phyloP scores from a whole-genome alignment of 2,113 vertebrate genomes.

The Spea multiplicata region DNA sequence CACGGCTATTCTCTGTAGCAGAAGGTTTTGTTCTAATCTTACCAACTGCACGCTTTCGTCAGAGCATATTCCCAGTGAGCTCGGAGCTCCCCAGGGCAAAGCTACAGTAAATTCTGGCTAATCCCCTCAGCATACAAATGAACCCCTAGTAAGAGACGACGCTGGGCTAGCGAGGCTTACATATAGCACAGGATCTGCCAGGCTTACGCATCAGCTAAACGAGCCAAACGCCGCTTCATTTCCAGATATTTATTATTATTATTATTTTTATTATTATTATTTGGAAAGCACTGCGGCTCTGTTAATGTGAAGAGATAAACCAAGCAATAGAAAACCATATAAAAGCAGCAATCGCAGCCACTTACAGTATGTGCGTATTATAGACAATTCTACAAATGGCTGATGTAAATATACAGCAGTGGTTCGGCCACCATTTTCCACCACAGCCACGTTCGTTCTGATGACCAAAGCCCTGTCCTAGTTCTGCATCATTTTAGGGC shows the following conservation, averaged over 20 bases:
- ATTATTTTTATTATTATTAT: not conserved
- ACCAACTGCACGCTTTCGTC: constrained; percentile 74
- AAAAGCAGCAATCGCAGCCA: not conserved
- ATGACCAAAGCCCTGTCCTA: too few relatives aligned
- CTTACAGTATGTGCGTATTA: too few relatives aligned
- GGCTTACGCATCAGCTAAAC: constrained; percentile 63
- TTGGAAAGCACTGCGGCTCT: not conserved
- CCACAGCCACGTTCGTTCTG: too few relatives aligned
- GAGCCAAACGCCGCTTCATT: constrained; percentile 57
- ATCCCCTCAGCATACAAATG: constrained; percentile 93
- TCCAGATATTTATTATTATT: constrained; percentile 18
- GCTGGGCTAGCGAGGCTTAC: constrained; percentile 63
- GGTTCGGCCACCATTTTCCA: too few relatives aligned
- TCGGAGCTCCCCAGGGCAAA: constrained; percentile 78
- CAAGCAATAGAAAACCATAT: not conserved
- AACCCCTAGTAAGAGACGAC: constrained; percentile 73
- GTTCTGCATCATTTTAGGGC: too few relatives aligned
- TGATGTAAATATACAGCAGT: too few relatives aligned
- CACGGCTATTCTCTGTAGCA: constrained; percentile 67
- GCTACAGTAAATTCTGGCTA: constrained; percentile 89
- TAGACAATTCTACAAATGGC: too few relatives aligned
- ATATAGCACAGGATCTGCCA: constrained; percentile 58
- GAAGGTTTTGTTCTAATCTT: constrained; percentile 81
- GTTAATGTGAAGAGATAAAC: not conserved
- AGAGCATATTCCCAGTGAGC: constrained; percentile 77